Evolutionary conservation across 2,888 invertebrate species (phyloP).

Genomic region (Nasonovia ribisnigri): DNA sequence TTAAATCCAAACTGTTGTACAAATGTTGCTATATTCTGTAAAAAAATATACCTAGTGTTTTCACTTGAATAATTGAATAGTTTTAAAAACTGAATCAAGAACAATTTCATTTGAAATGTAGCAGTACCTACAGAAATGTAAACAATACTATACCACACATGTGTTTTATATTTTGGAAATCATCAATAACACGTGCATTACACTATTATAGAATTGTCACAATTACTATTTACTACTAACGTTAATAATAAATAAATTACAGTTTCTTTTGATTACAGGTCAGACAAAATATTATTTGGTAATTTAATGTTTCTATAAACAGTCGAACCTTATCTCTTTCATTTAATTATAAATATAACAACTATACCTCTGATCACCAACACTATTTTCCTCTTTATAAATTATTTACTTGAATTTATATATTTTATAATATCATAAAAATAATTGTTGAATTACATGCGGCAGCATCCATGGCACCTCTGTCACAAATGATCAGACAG

Average conservation of each 20-base stretch:
- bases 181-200: too few species aligned
- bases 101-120: too few species aligned
- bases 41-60: not conserved
- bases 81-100: too few species aligned
- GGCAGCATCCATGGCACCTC: constrained; percentile 98
- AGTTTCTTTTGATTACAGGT: too few species aligned
- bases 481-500: constrained; percentile 97
- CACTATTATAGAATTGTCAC: too few species aligned
- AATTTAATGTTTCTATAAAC: not conserved
- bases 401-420: not conserved
- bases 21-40: not conserved
- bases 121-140: too few species aligned
- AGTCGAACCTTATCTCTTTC: not conserved
- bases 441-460: constrained; percentile 81
- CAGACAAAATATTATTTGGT: not conserved
- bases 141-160: too few species aligned
- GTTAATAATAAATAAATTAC: too few species aligned
- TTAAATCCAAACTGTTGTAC: not conserved
- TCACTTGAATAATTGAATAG: not conserved
- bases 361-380: not conserved
- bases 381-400: not conserved
- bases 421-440: not conserved
- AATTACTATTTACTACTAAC: too few species aligned
- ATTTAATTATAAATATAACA: not conserved
- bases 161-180: too few species aligned